phyloP scores from a whole-genome alignment of 2,797 vertebrate genomes.

The Euthynnus affinis region DNA sequence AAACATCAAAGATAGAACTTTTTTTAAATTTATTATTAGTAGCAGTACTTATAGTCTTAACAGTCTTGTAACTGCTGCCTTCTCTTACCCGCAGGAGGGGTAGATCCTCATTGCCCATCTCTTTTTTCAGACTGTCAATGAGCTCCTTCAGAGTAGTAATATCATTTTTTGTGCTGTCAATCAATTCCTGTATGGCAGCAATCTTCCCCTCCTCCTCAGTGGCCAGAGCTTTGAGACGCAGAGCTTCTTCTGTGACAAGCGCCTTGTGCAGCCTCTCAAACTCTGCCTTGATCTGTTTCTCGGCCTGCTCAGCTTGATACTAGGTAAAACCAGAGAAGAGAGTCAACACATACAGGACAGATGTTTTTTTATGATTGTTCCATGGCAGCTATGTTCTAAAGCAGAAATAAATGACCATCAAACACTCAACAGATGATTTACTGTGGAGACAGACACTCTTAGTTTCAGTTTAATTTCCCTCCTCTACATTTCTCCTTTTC shows the following conservation, averaged over 20 bases:
- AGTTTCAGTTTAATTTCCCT: too few relatives aligned
- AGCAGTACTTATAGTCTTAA: too few relatives aligned
- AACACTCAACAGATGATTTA: too few relatives aligned
- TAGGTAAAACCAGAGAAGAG: slow-evolving; percentile 32
- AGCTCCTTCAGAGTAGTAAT: slow-evolving; percentile 63
- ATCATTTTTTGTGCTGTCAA: slow-evolving; percentile 52
- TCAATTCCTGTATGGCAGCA: slow-evolving; percentile 45
- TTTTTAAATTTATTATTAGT: too few relatives aligned
- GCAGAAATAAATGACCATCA: too few relatives aligned
- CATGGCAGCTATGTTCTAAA: too few relatives aligned
- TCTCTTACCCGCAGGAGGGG: slow-evolving; percentile 60
- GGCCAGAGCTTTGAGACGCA: slow-evolving; percentile 71
- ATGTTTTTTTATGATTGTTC: too few relatives aligned
- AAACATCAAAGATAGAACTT: too few relatives aligned
- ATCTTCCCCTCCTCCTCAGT: slow-evolving; percentile 79
- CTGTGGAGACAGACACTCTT: too few relatives aligned
- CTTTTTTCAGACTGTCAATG: slow-evolving; percentile 75
- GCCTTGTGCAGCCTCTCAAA: slow-evolving; percentile 77
- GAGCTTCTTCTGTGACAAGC: slow-evolving; percentile 72
- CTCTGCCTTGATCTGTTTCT: slow-evolving; percentile 80
- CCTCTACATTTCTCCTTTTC: too few relatives aligned
- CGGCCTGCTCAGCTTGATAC: slow-evolving; percentile 80
- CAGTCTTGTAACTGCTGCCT: neutral
- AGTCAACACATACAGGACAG: neutral
- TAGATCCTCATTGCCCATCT: slow-evolving; percentile 83